Percentiles rank a stretch among this genome's conserved stretches.
These are phyloP conservation scores for Pyrrhia umbra DNA, from an alignment of 2,888 invertebrate species.

Conservation along the genomic window DNA sequence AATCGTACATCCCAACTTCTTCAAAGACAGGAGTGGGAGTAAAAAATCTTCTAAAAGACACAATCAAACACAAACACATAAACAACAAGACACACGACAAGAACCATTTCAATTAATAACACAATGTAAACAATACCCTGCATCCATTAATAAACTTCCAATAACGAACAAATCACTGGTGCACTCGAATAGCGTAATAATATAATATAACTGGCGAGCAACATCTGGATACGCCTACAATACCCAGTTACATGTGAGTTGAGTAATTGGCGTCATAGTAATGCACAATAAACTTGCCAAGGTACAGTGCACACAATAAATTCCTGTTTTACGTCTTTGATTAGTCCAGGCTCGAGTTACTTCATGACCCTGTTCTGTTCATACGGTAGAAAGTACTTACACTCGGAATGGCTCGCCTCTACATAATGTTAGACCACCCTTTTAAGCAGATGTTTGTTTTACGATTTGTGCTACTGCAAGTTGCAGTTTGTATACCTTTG, in stretches of 20 bases:
- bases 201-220: constrained; percentile 25
- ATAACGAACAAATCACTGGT: constrained; percentile 36
- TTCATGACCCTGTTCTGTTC: constrained; percentile 72
- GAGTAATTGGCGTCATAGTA: constrained; percentile 88
- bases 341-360: constrained; percentile 86
- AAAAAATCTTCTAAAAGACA: neutral
- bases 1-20: too few relatives aligned
- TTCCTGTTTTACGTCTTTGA: constrained; percentile 88
- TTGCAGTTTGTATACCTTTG: constrained; percentile 41
- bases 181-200: constrained; percentile 28
- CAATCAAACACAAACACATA: neutral
- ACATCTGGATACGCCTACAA: constrained; percentile 45
- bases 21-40: too few relatives aligned
- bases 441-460: constrained; percentile 61
- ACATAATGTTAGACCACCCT: constrained; percentile 80
- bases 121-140: neutral
- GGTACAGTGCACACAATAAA: constrained; percentile 88
- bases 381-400: constrained; percentile 32
- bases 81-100: neutral
- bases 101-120: constrained; percentile 15
- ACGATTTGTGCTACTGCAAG: constrained; percentile 34
- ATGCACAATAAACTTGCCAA: constrained; percentile 86
- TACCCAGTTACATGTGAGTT: constrained; percentile 76
- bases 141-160: constrained; percentile 26
- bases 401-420: constrained; percentile 31